Evolutionary conservation across 2,113 vertebrate genomes (phyloP).

Genomic region (Peromyscus maniculatus): DNA sequence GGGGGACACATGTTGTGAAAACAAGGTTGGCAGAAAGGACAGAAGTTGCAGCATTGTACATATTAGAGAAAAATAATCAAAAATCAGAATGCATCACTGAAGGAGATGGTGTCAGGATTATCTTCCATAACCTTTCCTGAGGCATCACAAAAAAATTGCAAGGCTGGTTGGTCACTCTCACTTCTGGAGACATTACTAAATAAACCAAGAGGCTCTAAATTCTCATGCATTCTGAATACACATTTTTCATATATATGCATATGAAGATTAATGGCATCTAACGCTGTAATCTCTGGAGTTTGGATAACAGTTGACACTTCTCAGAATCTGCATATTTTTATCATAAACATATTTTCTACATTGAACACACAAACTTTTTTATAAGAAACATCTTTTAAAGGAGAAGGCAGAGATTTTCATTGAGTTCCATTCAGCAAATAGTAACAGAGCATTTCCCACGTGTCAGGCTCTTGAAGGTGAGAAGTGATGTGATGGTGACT

Average conservation of each 20-base stretch:
- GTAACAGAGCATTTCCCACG: background rate
- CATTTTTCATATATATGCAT: background rate
- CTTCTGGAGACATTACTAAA: conserved; percentile 15
- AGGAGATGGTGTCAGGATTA: background rate
- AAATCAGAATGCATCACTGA: background rate
- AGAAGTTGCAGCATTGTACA: background rate
- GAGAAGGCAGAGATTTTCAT: background rate
- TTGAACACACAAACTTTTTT: background rate
- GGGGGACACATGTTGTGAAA: conserved; percentile 2
- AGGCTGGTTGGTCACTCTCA: background rate
- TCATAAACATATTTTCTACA: background rate
- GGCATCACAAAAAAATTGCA: background rate
- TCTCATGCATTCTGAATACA: background rate
- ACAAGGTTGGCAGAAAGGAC: background rate
- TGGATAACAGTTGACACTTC: background rate
- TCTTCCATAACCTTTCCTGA: conserved; percentile 19
- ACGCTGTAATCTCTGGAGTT: background rate
- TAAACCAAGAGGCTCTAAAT: conserved; percentile 27
- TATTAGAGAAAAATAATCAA: conserved; percentile 24
- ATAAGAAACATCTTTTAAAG: conserved; percentile 12
- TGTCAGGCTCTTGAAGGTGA: background rate
- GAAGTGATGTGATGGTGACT: background rate
- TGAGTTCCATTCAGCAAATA: background rate
- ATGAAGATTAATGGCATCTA: background rate
- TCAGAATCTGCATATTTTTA: background rate